Evolutionary conservation across 2,888 invertebrate species (phyloP).

Genomic region (Eucriotettix oculatus): DNA sequence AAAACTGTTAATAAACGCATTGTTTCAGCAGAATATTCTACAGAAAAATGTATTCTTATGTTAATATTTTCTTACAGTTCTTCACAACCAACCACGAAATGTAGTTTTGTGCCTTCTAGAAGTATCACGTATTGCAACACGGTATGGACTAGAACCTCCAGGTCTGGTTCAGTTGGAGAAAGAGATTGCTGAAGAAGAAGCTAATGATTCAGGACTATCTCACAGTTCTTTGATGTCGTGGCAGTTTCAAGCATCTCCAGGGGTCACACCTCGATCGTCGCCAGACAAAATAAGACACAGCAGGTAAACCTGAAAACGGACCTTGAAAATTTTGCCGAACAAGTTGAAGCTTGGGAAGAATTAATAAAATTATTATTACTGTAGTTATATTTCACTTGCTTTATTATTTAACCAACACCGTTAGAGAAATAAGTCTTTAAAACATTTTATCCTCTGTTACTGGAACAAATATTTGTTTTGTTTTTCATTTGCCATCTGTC

Average conservation of each 20-base stretch:
- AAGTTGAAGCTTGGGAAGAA: conserved; percentile 11
- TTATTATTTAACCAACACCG: too few relatives aligned
- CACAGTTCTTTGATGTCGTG: conserved; percentile 40
- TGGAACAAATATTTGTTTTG: too few relatives aligned
- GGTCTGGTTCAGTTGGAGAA: conserved; percentile 66
- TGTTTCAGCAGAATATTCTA: too few relatives aligned
- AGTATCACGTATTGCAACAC: conserved; percentile 57
- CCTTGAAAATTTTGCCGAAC: conserved; percentile 11
- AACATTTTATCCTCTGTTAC: too few relatives aligned
- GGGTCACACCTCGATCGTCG: conserved; percentile 24
- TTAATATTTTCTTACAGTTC: conserved; percentile 34
- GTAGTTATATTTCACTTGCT: neutral
- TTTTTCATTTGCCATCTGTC: too few relatives aligned
- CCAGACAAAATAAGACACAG: conserved; percentile 34
- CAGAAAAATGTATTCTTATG: neutral
- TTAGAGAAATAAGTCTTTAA: too few relatives aligned
- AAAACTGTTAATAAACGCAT: too few relatives aligned
- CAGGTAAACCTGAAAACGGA: conserved; percentile 23
- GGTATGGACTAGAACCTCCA: conserved; percentile 66
- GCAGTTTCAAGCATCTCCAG: conserved; percentile 44
- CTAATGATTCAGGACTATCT: conserved; percentile 40
- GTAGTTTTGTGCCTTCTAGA: conserved; percentile 74
- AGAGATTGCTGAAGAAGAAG: conserved; percentile 59
- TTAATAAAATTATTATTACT: neutral
- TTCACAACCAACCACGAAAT: conserved; percentile 68